Evolutionary conservation across 2,888 invertebrate genomes (phyloP).

Genomic region (Drosophila colorata): DNA sequence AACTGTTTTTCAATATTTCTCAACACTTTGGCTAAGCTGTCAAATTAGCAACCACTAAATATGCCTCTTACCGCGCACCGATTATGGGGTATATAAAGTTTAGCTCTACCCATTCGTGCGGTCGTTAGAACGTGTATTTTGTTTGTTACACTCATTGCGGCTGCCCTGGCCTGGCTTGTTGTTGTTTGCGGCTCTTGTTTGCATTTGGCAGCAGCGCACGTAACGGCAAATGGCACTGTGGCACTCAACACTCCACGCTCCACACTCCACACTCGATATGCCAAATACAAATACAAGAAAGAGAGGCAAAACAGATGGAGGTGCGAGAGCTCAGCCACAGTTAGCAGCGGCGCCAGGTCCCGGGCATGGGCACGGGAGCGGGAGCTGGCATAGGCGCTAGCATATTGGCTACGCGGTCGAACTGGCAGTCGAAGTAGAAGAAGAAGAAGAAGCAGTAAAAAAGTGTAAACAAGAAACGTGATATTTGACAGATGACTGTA

Average conservation of each 20-base stretch:
- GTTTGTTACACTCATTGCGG: constrained; percentile 32
- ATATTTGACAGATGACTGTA: constrained; percentile 80
- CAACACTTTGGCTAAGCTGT: not conserved
- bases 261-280: constrained; percentile 66
- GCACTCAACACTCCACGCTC: constrained; percentile 63
- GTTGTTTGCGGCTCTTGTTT: constrained; percentile 52
- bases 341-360: constrained; percentile 11
- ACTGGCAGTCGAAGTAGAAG: constrained; percentile 6
- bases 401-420: not conserved
- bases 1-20: not conserved
- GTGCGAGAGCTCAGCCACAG: constrained; percentile 1
- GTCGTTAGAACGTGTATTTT: constrained; percentile 21
- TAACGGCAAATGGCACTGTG: constrained; percentile 54
- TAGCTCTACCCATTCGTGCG: constrained; percentile 15
- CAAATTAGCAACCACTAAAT: not conserved
- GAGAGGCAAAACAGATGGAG: constrained; percentile 26
- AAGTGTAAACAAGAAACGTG: constrained; percentile 79
- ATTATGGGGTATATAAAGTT: constrained; percentile 18
- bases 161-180: constrained; percentile 6
- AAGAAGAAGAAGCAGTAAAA: constrained; percentile 30
- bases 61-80: not conserved
- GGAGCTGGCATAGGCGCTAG: not conserved
- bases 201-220: constrained; percentile 44
- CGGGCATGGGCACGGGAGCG: not conserved
- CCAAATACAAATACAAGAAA: constrained; percentile 65